Conservation (phyloP, 1,140 invertebrate species). For the Papilio polytes region DNA sequence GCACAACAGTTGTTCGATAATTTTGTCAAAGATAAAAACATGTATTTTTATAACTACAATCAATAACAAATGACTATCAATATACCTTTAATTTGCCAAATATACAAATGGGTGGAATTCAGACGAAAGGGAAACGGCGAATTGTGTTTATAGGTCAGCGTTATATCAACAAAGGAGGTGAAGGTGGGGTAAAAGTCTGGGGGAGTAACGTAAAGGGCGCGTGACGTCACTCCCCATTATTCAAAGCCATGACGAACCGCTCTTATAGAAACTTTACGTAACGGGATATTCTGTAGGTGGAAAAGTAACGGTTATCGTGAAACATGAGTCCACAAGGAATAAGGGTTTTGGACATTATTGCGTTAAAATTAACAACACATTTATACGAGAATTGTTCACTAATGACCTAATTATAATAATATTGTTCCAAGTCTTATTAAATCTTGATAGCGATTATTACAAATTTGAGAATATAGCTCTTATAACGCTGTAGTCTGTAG, state of each 20-base stretch:
- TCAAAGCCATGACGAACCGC: slow-evolving; percentile 41
- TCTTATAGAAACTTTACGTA: slow-evolving; percentile 33
- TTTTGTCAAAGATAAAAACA: background rate
- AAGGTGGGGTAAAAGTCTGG: slow-evolving; percentile 5
- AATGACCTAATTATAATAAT: too few relatives aligned
- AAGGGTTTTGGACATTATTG: too few relatives aligned
- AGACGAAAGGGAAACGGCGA: slow-evolving; percentile 50
- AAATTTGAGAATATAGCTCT: background rate
- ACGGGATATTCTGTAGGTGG: slow-evolving; percentile 27
- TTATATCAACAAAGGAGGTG: slow-evolving; percentile 63
- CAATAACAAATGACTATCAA: background rate
- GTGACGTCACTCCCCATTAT: slow-evolving; percentile 47
- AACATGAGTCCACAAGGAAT: too few relatives aligned
- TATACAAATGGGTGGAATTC: background rate
- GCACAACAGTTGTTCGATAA: too few relatives aligned
- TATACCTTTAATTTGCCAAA: background rate
- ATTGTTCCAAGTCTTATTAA: background rate
- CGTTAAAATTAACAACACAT: background rate
- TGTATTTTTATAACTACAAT: background rate
- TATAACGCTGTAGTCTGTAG: background rate
- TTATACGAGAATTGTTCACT: background rate
- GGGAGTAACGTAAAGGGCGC: slow-evolving; percentile 37
- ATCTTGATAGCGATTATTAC: background rate
- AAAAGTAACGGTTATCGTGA: background rate
- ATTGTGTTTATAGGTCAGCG: slow-evolving; percentile 76